Base-by-base conservation (phyloP, 2,888 invertebrate species). In the Sympetrum striolatum region DNA sequence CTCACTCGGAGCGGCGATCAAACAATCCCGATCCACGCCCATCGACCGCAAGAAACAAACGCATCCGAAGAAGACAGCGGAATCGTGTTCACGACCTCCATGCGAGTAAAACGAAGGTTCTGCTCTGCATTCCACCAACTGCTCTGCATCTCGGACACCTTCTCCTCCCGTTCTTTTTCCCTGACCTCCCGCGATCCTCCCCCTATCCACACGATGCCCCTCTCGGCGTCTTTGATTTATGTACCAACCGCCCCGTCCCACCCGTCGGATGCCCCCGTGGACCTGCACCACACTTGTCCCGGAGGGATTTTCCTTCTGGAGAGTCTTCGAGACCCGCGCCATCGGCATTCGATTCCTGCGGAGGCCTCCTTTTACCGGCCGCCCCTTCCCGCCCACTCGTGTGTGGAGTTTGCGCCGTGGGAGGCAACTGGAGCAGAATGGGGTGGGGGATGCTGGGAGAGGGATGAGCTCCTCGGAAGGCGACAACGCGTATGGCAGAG, bases 271-370 rank as follows among this genome's bases (percentile, higher is more conserved):
- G 39, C 90, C 90, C 73, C 81, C 90, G 60, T 60, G 14, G 73
- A 44, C 91, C 90, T 53, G 64, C 73, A 81, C 90, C 82, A 79
- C 82, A 60, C 91, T 90, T 91, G 80, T 90, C 90, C 90, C 90
- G 58, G 73, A 73, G 25, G 25, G 73, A 12, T 53, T 80, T 53
- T 80, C 90, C 35, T 53, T 80, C 48, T 90, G 31, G 48, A 48
- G 44, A n/a, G 81, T 53, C 86, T 86, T 86, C 86, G 60, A 86
- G 37, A 64, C 86, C 86, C 86, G 39, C 86, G 60, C 35, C 86
- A 86, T 58, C n/a, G 35, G 22, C 25, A 2, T 31, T 53, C 82
- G 35, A 82, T 82, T 82, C 82, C 25, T 58, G 31, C 82, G 53
- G 35, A 31, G 25, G n/a, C 60, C 60, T 37, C 60, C n/a, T 22